Conservation (phyloP, 2,797 vertebrate species). For the Phrynocephalus forsythii region DNA sequence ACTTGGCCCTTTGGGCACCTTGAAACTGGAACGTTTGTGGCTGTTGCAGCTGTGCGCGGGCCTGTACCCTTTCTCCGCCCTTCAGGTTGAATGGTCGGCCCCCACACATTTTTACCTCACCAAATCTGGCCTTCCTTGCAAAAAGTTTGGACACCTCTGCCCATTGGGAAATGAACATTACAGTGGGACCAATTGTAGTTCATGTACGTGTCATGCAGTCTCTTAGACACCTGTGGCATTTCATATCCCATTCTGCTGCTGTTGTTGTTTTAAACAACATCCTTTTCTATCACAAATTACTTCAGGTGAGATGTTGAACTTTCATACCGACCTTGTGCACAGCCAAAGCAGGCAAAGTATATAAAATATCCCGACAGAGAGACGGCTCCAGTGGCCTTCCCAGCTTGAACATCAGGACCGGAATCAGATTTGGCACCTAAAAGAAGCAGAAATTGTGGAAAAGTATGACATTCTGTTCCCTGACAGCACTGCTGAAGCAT, state of each 20-base stretch:
- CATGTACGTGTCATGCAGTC: neutral
- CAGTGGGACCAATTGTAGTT: neutral
- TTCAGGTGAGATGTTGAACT: neutral
- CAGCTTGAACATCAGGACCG: constrained; percentile 90
- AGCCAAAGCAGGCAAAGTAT: constrained; percentile 87
- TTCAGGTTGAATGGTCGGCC: too few species aligned
- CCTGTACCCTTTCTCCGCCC: too few species aligned
- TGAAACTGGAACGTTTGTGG: too few species aligned
- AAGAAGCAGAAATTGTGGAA: constrained; percentile 55
- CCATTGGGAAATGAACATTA: neutral
- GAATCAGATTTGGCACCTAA: constrained; percentile 90
- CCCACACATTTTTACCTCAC: too few species aligned
- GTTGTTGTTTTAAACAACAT: neutral
- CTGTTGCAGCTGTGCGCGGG: too few species aligned
- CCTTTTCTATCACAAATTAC: neutral
- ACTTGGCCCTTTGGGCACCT: too few species aligned
- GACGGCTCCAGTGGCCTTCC: constrained; percentile 83
- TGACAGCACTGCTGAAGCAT: neutral
- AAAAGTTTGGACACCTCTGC: too few species aligned
- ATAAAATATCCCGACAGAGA: constrained; percentile 84
- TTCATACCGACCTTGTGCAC: constrained; percentile 89
- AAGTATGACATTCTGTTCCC: neutral
- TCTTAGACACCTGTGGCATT: neutral
- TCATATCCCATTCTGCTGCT: neutral
- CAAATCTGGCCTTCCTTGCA: too few species aligned